Percentiles rank a stretch among this genome's conserved stretches.
Conservation (phyloP, 1,140 invertebrate species). For the Pararge aegeria region DNA sequence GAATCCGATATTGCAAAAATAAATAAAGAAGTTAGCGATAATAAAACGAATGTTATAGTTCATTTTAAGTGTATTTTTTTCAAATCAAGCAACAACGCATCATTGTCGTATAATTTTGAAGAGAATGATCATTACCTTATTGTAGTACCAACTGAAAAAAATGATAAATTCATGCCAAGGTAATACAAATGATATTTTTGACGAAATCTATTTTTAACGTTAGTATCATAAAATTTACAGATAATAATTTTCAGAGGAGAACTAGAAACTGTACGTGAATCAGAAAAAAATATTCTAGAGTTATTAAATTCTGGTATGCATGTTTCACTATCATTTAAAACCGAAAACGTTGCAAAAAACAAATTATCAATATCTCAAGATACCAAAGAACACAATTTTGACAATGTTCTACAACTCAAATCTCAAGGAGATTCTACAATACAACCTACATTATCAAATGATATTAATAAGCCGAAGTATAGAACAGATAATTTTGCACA, state of each 20-base stretch:
- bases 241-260: neutral
- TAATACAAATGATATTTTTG: neutral
- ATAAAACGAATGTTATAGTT: neutral
- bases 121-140: constrained; percentile 13
- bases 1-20: neutral
- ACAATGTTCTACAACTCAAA: neutral
- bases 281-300: neutral
- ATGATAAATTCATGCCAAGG: constrained; percentile 28
- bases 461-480: neutral
- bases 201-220: neutral
- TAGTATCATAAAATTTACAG: neutral
- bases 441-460: neutral
- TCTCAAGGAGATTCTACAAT: neutral
- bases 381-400: neutral
- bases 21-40: neutral
- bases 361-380: neutral
- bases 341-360: neutral
- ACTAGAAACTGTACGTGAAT: neutral
- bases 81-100: neutral
- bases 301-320: neutral
- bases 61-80: neutral
- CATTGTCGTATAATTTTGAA: neutral
- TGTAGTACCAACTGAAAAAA: neutral
- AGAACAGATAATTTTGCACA: constrained; percentile 34
- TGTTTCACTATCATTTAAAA: neutral